Base-by-base conservation (phyloP, 2,888 invertebrate species). In the Tipula vernalis region DNA sequence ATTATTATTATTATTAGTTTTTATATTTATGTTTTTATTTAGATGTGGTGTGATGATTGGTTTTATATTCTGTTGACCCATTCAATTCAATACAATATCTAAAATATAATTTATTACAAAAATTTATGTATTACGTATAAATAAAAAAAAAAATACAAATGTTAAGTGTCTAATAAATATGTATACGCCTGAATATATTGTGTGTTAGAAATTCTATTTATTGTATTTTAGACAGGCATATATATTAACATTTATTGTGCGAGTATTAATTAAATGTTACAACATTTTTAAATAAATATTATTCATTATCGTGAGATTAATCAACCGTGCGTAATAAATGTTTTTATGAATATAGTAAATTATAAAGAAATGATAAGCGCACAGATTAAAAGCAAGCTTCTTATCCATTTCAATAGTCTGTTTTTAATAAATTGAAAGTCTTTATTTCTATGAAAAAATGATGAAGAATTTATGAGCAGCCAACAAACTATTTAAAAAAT, bases 21-120 rank as follows among this genome's bases (percentile, higher is more conserved):
- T 71, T 71, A 71, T 71, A 28, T 71, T 12, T 71, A 28, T 71
- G 71, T 71, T 71, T 71, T 28, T 71, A 71, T 71, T 71, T 71
- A 71, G 71, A 71, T 71, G 71, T 71, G 71, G 71, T 71, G 71
- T 71, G 71, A 71, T 71, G 71, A 71, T 71, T 71, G 71, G 71
- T 71, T 71, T 71, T 71, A 71, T 71, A 71, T 71, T 71, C 71
- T 71, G 71, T 71, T 71, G 71, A 71, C 71, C 71, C 71, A 71
- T 71, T 71, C 71, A 39, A 39, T 39, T 39, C 39, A 39, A 39
- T 39, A 39, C 6, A 71, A 71, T 71, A 71, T 71, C 71, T 71
- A 71, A 18, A 28, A 71, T 28, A 71, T 71, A 71, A 71, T 71
- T 71, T 71, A 71, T 71, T 71, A 71, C 71, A 8, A 71, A 71